Evolutionary conservation across 1,140 invertebrate genomes (phyloP), one percentile per base, ranked within the genome.

Genomic region (Geopemphigus sp.): DNA sequence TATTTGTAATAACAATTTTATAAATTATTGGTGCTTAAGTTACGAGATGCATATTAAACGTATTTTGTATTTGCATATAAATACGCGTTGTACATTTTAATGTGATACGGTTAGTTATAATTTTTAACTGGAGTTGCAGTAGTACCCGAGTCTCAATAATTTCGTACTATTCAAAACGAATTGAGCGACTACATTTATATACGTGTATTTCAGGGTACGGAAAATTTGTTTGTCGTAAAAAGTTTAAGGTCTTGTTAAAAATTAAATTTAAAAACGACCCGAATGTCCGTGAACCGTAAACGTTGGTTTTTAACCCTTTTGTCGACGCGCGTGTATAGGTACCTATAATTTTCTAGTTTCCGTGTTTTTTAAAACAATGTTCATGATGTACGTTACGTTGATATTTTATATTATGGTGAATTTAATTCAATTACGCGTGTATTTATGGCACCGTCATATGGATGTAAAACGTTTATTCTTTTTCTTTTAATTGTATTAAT

Each of bases 11-110:
- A 68, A 50, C 14, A 68, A 24, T 47, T 68, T 68, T 50, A 24
- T 50, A 68, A 68, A 68, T 68, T 68, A 50, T 50, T 26, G 39
- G 45, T 68, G 66, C 66, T 68, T 47, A 47, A 68, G n/a, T 47
- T 22, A 47, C 6, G 64, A 68, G 64, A 68, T 47, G 22, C 64
- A 68, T 45, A 68, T 68, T 22, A 47, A 68, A 68, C 22, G 39
- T 8, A 68, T 29, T 39, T n/a, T 29, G 32, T 32, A 68, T 68
- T 68, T 47, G 39, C 32, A 68, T 47, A 47, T 47, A 68, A 68
- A 68, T 68, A 68, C 5, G 22, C n/a, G 24, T 5, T 68, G 45
- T 24, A 47, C 17, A 47, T 47, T 68, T 47, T 1, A 15, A 66
- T 66, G 11, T 6, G n/a, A 32, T 68, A 68, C 39, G n/a, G n/a